Percentiles rank a stretch among this genome's conserved stretches.
phyloP scores from a whole-genome alignment of 1,140 invertebrate species.

The Zophobas atratus region DNA sequence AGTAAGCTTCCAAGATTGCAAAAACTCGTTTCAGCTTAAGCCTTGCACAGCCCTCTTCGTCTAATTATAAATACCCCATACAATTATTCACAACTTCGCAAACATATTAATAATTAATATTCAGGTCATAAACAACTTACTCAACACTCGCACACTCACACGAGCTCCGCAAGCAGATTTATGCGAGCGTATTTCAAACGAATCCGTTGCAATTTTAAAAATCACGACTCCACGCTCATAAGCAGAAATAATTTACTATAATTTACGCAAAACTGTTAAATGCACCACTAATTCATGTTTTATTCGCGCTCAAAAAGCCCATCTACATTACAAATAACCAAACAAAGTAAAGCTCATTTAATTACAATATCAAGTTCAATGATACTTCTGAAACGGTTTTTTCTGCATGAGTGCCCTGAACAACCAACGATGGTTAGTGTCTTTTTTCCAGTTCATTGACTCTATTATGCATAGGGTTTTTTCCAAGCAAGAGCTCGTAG shows the following conservation, averaged over 20 bases:
- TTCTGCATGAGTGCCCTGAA: conserved; percentile 29
- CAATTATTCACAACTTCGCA: no score
- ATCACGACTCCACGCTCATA: neutral
- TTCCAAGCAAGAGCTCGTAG: neutral
- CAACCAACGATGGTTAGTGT: conserved; percentile 10
- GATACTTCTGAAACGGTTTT: conserved; percentile 21
- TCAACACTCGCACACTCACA: conserved; percentile 11
- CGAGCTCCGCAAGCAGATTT: neutral
- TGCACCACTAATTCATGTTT: neutral
- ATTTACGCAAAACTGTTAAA: conserved; percentile 19
- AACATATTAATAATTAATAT: neutral
- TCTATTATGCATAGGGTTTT: conserved; percentile 4
- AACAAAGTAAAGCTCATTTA: conserved; percentile 13
- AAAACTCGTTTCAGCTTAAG: no score
- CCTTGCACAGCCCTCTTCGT: no score
- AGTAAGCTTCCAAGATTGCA: no score
- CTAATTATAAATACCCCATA: no score
- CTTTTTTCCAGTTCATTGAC: conserved; percentile 27
- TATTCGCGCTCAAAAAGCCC: neutral
- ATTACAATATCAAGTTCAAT: conserved; percentile 34
- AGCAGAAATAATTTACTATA: neutral
- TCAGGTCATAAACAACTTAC: conserved; percentile 1
- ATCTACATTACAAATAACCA: neutral
- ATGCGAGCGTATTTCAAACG: conserved; percentile 10
- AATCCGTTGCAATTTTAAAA: conserved; percentile 18